Evolutionary conservation across 2,888 invertebrate species (phyloP).

Genomic region (Teleogryllus oceanicus): DNA sequence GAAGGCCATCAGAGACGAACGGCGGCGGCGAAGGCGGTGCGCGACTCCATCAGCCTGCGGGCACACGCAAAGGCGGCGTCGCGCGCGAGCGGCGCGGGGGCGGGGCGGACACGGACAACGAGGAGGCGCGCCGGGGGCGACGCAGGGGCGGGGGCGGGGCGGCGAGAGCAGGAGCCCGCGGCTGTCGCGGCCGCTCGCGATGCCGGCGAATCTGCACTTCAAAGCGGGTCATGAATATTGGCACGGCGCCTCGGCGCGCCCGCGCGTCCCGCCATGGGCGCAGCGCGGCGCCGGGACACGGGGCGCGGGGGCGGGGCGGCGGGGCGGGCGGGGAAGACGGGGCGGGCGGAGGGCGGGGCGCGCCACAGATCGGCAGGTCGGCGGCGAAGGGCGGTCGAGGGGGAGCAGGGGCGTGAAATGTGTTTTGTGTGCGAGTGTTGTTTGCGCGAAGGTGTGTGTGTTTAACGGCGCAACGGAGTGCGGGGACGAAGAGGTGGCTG

Average conservation of each 20-base stretch:
- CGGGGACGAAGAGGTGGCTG: background rate
- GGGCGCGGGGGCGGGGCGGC: background rate
- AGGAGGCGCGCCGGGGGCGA: no score
- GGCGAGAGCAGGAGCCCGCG: background rate
- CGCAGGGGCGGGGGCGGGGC: background rate
- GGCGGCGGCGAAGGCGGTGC: no score
- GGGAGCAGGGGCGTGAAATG: background rate
- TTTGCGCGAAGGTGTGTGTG: constrained; percentile 3
- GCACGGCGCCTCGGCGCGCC: background rate
- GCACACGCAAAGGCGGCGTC: no score
- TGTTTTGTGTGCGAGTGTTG: background rate
- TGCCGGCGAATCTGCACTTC: constrained; percentile 1
- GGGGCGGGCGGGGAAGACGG: no score
- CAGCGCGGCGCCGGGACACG: background rate
- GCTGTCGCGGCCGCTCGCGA: background rate
- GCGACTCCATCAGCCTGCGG: no score
- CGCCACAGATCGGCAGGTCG: background rate
- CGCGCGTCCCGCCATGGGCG: background rate
- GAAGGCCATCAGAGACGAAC: no score
- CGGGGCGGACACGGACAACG: no score
- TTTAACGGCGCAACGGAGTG: background rate
- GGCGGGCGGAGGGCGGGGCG: background rate
- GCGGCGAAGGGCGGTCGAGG: background rate
- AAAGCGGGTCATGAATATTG: constrained; percentile 11
- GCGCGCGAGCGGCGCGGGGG: no score